Evolutionary conservation across 2,113 vertebrate genomes (phyloP).

Genomic region (Boulengeromyrus knoepffleri): DNA sequence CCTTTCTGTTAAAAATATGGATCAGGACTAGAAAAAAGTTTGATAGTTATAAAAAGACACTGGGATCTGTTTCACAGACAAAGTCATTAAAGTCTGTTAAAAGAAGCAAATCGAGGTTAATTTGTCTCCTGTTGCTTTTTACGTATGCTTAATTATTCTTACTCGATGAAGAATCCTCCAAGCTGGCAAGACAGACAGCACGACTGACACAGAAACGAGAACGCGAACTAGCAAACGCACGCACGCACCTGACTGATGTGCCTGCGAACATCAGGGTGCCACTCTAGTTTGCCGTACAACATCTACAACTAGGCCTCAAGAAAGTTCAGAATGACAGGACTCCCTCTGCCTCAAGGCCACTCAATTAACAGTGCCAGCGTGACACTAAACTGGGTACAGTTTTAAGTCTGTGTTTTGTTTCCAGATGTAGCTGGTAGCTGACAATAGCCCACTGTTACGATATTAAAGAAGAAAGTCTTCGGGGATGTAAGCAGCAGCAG

Average conservation of each 20-base stretch:
- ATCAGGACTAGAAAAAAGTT: neutral
- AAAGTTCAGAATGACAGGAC: neutral
- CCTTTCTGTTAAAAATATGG: neutral
- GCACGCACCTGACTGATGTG: neutral
- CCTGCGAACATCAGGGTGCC: neutral
- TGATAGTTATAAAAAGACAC: slow-evolving; percentile 3
- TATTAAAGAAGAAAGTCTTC: neutral
- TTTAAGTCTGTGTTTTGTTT: neutral
- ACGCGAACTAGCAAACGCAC: neutral
- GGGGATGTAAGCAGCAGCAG: neutral
- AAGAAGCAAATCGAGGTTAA: neutral
- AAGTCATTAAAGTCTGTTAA: slow-evolving; percentile 5
- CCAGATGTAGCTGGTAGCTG: neutral
- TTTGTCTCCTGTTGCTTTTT: neutral
- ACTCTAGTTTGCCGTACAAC: neutral
- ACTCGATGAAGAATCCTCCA: neutral
- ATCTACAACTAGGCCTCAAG: neutral
- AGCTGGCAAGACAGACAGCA: neutral
- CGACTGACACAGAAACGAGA: neutral
- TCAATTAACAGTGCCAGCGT: neutral
- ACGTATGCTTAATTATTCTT: neutral
- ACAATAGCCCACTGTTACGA: neutral
- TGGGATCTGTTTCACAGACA: neutral
- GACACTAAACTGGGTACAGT: neutral
- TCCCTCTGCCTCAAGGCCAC: neutral